Base-by-base conservation (phyloP, 2,888 invertebrate species). In the Hemaris fuciformis region DNA sequence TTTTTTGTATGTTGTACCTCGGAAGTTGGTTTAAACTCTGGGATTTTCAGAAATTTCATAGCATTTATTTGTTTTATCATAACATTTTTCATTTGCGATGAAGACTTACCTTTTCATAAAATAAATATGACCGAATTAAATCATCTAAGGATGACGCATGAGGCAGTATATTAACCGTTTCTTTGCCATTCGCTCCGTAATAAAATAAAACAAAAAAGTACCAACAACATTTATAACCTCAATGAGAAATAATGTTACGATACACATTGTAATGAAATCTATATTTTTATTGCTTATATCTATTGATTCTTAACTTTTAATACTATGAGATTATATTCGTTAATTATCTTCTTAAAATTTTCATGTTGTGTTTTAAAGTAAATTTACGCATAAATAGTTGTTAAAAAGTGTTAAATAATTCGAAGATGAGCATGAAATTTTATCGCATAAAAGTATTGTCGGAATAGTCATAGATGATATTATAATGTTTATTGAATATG, bases 331-430 rank as follows among this genome's bases (percentile, higher is more conserved):
- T 13, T 38, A 38, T 53, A 18, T 27, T 10, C 53, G 18, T 18
- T 27, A 31, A 27, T 18, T 18, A 53, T 27, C 7, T 18, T 15
- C 10, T 22, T 23, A 18, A 53, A 18, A 18, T n/a, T 18, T 8
- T 18, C 53, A 8, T 53, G 5, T 3, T 18, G 18, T 31, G 27
- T 53, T 27, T 53, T 27, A 15, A 25, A 25, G 27, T 48, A 48
- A 48, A 15, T 15, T 6, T 31, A 31, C 18, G 1, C 1, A 53
- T 53, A 53, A 31, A 31, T 53, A 53, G 25, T 53, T 27, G 53
- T 53, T 53, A 53, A 46, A n/a, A 46, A 48, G 10, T 53, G 53
- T 53, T 31, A 31, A 20, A 53, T 53, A 53, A 31, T 53, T 53
- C 53, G 18, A 53, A 25, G 46, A 46, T 46, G 23, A 46, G 25